Evolutionary conservation across 2,797 vertebrate genomes (phyloP).

Genomic region (Petrocephalus sullivani): DNA sequence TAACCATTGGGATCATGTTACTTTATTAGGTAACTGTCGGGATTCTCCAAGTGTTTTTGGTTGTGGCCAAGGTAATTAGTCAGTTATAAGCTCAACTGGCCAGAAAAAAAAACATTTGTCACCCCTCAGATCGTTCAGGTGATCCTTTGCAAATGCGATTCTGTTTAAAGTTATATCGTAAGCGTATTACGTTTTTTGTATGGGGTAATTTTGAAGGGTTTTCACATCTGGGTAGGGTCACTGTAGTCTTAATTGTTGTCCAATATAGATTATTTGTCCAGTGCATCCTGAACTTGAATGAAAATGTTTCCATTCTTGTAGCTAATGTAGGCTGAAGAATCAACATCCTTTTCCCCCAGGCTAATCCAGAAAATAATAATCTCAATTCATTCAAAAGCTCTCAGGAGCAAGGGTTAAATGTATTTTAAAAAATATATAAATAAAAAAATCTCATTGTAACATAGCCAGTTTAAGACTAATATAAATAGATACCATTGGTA

Average conservation of each 20-base stretch:
- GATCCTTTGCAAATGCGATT: neutral
- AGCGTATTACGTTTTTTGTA: neutral
- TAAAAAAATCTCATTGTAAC: neutral
- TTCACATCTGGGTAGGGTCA: neutral
- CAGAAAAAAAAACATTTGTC: neutral
- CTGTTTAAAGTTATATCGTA: neutral
- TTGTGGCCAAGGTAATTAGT: neutral
- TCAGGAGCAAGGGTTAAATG: neutral
- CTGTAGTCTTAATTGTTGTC: neutral
- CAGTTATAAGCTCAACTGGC: neutral
- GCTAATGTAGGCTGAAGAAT: neutral
- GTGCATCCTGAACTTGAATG: neutral
- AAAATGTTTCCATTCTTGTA: neutral
- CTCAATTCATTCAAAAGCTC: neutral
- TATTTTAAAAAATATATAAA: neutral
- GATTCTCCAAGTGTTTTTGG: neutral
- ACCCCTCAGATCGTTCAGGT: neutral
- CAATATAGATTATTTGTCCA: neutral
- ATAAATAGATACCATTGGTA: conserved; percentile 1
- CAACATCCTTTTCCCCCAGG: neutral
- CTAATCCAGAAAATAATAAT: neutral
- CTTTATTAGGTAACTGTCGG: neutral
- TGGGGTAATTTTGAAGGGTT: neutral
- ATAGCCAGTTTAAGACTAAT: neutral
- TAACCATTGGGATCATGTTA: neutral